Base-by-base conservation (phyloP, 1,140 invertebrate genomes). In the Campoletis sonorensis region DNA sequence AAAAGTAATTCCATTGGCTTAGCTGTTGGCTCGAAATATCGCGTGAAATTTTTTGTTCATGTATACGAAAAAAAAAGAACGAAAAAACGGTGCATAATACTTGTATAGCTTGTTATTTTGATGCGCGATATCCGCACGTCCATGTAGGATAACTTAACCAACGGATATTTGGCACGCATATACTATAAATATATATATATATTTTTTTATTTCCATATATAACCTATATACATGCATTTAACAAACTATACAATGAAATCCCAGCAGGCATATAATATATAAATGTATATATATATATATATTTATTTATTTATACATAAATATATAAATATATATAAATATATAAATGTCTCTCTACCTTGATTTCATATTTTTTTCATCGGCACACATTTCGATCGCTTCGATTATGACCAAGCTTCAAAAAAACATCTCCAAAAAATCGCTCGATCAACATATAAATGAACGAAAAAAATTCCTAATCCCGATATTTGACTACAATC, bases 321-420 rank as follows among this genome's bases (percentile, higher is more conserved):
- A 37, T 37, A 37, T 37, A 37, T 37, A 37, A 37, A 37, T 37
- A 10, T 37, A 37, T 37, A 10, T 37, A 37, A 4, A 37, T 37
- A 37, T 37, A 37, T 37, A 10, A 37, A 37, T 85, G 85, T 78
- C 71, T 85, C 85, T 77, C 81, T 85, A 85, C 79, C 83, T 85
- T 78, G 81, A 80, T 84, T 76, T 86, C 85, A 86, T 85, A 84
- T 37, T 37, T 4, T 37, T 37, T 37, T 37, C 37, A 37, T 37
- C 37, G 37, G 37, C 37, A 37, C 37, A 84, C 83, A 85, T 85
- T 83, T 82, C 85, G 84, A 84, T 86, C 79, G 86, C 86, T 86
- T 86, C 82, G 82, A 85, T 85, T 86, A 85, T 84, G 86, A 37
- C 37, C 37, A 37, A 37, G 37, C 37, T 37, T 37, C 37, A 37